phyloP scores from a whole-genome alignment of 2,888 invertebrate genomes.

The Drosophila nigritarsus region DNA sequence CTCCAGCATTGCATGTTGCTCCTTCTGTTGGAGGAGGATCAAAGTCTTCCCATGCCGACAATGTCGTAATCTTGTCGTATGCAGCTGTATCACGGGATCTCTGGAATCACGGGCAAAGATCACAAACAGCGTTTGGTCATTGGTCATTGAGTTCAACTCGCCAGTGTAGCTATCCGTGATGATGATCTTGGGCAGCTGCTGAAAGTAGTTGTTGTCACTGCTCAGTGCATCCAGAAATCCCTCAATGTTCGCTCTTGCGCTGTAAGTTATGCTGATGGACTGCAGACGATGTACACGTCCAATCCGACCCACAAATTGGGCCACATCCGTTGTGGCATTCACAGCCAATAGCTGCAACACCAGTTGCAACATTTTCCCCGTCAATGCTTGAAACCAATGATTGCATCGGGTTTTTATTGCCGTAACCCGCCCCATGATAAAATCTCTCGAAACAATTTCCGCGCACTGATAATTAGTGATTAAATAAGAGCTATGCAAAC shows the following conservation, averaged over 20 bases:
- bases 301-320: constrained; percentile 48
- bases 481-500: constrained; percentile 29
- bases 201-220: constrained; percentile 46
- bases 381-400: constrained; percentile 14
- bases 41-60: constrained; percentile 57
- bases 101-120: constrained; percentile 46
- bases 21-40: constrained; percentile 36
- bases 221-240: constrained; percentile 38
- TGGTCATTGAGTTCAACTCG: constrained; percentile 13
- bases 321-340: constrained; percentile 20
- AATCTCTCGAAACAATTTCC: constrained; percentile 34
- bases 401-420: constrained; percentile 14
- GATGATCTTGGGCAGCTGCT: constrained; percentile 42
- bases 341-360: constrained; percentile 21
- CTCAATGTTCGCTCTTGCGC: constrained; percentile 15
- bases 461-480: constrained; percentile 24
- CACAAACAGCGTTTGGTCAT: constrained; percentile 47
- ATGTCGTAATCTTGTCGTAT: constrained; percentile 36
- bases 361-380: constrained; percentile 27
- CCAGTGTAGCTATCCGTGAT: constrained; percentile 9
- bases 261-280: constrained; percentile 44
- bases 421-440: constrained; percentile 32
- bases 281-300: constrained; percentile 42
- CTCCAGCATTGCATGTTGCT: not conserved
- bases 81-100: constrained; percentile 48